Evolutionary conservation across 2,888 invertebrate species (phyloP).

Genomic region (Argyresthia goedartella): DNA sequence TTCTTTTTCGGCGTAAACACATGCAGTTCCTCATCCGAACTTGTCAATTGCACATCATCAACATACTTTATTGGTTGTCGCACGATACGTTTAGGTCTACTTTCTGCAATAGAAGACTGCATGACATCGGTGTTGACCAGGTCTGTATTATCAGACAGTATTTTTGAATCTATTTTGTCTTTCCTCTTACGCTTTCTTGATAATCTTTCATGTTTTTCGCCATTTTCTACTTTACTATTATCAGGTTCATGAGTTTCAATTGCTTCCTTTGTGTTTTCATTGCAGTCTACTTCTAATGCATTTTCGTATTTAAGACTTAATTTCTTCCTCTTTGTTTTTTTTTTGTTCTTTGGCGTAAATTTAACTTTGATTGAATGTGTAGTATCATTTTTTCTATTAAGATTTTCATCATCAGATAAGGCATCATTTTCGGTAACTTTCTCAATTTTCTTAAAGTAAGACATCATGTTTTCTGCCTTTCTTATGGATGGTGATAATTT

Average conservation of each 20-base stretch:
- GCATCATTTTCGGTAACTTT: conserved; percentile 26
- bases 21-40: conserved; percentile 56
- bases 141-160: conserved; percentile 6
- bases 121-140: neutral
- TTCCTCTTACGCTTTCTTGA: conserved; percentile 10
- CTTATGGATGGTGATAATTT: conserved; percentile 70
- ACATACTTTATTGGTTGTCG: conserved; percentile 51
- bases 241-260: neutral
- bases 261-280: conserved; percentile 29
- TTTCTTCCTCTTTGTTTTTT: conserved; percentile 32
- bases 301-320: conserved; percentile 20
- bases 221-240: neutral
- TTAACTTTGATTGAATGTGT: conserved; percentile 41
- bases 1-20: conserved; percentile 59
- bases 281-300: neutral
- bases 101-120: conserved; percentile 12
- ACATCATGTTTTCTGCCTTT: conserved; percentile 72
- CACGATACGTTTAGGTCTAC: conserved; percentile 41
- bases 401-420: conserved; percentile 19
- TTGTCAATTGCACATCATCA: conserved; percentile 32
- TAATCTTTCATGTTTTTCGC: conserved; percentile 10
- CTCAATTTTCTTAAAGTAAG: conserved; percentile 69
- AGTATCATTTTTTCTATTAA: neutral
- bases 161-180: conserved; percentile 6
- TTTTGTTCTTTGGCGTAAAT: conserved; percentile 34